These are phyloP conservation scores for Andricus quercusramuli DNA, from an alignment of 2,888 invertebrate species.

Conservation along the genomic window DNA sequence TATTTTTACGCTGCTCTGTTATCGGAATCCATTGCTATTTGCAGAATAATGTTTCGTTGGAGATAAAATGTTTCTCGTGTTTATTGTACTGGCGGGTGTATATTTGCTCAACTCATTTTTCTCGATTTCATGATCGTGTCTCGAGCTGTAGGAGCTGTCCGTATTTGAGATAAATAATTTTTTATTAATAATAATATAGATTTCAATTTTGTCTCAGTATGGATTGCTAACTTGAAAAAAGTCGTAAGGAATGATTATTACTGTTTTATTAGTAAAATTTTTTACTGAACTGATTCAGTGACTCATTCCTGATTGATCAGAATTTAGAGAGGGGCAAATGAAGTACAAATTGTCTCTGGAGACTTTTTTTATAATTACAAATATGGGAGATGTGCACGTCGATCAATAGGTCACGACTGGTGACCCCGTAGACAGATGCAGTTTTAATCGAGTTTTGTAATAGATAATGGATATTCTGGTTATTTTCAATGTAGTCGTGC, in stretches of 20 bases:
- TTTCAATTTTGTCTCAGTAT: not conserved
- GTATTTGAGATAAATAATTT: conserved; percentile 24
- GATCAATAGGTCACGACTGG: conserved; percentile 2
- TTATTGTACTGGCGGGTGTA: conserved; percentile 56
- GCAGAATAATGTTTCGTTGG: conserved; percentile 65
- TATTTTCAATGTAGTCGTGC: not conserved
- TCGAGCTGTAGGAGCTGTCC: not conserved
- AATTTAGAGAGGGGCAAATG: not conserved
- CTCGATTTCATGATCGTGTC: conserved; percentile 54
- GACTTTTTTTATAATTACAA: not conserved
- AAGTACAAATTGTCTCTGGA: not conserved
- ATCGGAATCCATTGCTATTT: conserved; percentile 66
- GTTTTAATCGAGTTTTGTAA: not conserved
- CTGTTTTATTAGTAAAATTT: too few relatives aligned
- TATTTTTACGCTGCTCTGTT: conserved; percentile 59
- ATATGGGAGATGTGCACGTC: not conserved
- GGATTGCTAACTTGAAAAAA: conserved; percentile 7
- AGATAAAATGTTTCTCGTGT: conserved; percentile 47
- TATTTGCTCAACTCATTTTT: conserved; percentile 60
- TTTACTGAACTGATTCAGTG: too few relatives aligned
- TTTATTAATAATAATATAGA: conserved; percentile 10
- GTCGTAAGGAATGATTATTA: too few relatives aligned
- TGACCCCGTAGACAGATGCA: not conserved
- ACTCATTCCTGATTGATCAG: too few relatives aligned
- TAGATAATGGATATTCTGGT: not conserved